Percentiles rank a stretch among this genome's conserved stretches.
Conservation (phyloP, 1,140 invertebrate genomes). For the Brachionus plicatilis region DNA sequence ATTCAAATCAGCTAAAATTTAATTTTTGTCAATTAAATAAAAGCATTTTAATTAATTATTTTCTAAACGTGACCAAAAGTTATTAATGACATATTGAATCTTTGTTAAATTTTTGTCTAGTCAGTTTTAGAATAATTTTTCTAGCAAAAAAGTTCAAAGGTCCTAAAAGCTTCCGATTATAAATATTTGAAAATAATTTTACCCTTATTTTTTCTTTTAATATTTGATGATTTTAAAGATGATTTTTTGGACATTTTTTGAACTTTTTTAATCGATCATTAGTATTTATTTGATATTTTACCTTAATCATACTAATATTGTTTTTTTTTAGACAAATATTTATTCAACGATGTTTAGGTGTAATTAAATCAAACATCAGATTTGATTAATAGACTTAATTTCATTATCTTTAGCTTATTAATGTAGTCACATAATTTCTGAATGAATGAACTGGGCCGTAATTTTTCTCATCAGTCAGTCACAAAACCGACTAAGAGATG, state of each 20-base stretch:
- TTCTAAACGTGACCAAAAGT: not conserved
- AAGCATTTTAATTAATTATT: not conserved
- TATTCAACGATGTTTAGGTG: not conserved
- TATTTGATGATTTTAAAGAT: not conserved
- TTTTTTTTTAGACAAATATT: not conserved
- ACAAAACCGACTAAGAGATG: not conserved
- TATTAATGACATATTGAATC: not conserved
- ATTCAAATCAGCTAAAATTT: not conserved
- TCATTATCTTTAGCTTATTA: not conserved
- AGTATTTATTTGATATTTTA: not conserved
- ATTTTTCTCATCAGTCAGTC: not conserved
- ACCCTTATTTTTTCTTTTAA: not conserved
- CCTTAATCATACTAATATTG: not conserved
- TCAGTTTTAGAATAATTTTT: not conserved
- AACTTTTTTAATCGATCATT: not conserved
- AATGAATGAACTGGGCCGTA: not conserved
- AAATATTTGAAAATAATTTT: not conserved
- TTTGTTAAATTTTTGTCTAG: not conserved
- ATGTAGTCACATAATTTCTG: not conserved
- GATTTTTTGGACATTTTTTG: not conserved
- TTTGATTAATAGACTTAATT: not conserved
- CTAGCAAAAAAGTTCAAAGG: not conserved
- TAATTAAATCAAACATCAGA: not conserved
- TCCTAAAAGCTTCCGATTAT: not conserved
- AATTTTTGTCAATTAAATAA: not conserved